Base-by-base conservation (phyloP, 2,113 vertebrate genomes). In the Thymallus thymallus region DNA sequence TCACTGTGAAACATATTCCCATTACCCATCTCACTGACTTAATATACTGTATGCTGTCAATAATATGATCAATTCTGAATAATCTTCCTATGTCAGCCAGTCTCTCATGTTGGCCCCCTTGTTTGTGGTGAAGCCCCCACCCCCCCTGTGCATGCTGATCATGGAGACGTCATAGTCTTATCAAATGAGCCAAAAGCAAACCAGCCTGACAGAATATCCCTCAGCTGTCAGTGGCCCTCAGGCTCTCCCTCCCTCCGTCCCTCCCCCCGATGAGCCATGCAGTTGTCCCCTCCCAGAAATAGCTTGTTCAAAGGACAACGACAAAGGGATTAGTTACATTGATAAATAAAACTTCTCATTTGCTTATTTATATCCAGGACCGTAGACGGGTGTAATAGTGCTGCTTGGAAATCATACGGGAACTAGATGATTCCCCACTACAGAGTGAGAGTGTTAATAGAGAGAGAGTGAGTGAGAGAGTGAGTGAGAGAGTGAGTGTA, bases 221-320 rank as follows among this genome's bases (percentile, higher is more conserved):
- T 93, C 96, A 97, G 96, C 95, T 97, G 96, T 95, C 91, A 87
- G 86, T 84, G 83, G 87, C 88, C 92, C 88, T 95, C 94, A 94
- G 91, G 89, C 90, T 85, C 92, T 16, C 56, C 87, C 82, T 84
- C 90, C 88, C 89, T 87, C 82, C 26, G 1, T 41, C 35, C 7
- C 35, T 41, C 35, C 9, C 76, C 81, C 80, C 89, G 82, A 91
- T 20, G 62, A 71, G 48, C 67, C n/a, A 48, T 62, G 45, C 86
- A 96, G 94, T 96, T 95, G 95, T 93, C 92, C 91, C 74, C 88
- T 89, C 94, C 92, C 91, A 92, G 77, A 96, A 97, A 98, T 98
- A 98, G 93, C 91, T 81, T 69, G 90, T 90, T 91, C 88, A 91
- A 94, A 90, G 91, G 91, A 90, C 88, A 91, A 94, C 92, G 94